Base-by-base conservation (phyloP, 1,140 invertebrate genomes). In the Drosophila quadrilineata region DNA sequence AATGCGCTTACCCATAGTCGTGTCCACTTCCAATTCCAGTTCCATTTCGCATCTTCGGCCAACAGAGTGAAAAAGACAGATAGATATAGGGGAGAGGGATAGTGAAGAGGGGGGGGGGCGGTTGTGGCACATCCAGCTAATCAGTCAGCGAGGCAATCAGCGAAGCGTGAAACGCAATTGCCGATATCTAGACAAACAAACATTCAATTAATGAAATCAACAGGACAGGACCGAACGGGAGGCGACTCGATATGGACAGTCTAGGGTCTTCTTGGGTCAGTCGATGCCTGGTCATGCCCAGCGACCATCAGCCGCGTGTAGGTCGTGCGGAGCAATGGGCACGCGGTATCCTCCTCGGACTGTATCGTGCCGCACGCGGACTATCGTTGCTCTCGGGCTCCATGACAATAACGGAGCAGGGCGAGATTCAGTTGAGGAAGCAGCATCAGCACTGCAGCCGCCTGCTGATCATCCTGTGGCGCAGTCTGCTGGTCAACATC, bases 171-270 rank as follows among this genome's bases (percentile, higher is more conserved):
- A 85, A 75, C 66, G 54, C 79, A 75, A 85, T 85, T 85, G 75
- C 71, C 67, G 75, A 85, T 85, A 85, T 85, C 79, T 65, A 24
- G 52, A 77, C 79, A n/a, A n/a, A n/a, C n/a, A n/a, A n/a, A 71
- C 71, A 85, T 85, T 85, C 75, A 85, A 85, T 85, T 85, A 85
- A 85, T 85, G 71, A 85, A 85, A 85, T 85, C 80, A 77, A 85
- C 70, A 73, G 10, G 6, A 52, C 65, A 62, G 70, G 71, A 75
- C 75, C 68, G 22, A 33, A 12, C 26, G 38, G n/a, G 41, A 16
- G 5, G 5, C 24, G 26, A 41, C 24, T 26, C 14, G n/a, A n/a
- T n/a, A n/a, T 6, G 50, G 40, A 43, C 52, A 43, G 6, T 5
- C 12, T 8, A 28, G 8, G 16, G 26, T 31, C 0, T 6, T 17